Evolutionary conservation across 2,113 vertebrate genomes (phyloP), one percentile per base, ranked within the genome.

Genomic region (Nycticebus coucang): DNA sequence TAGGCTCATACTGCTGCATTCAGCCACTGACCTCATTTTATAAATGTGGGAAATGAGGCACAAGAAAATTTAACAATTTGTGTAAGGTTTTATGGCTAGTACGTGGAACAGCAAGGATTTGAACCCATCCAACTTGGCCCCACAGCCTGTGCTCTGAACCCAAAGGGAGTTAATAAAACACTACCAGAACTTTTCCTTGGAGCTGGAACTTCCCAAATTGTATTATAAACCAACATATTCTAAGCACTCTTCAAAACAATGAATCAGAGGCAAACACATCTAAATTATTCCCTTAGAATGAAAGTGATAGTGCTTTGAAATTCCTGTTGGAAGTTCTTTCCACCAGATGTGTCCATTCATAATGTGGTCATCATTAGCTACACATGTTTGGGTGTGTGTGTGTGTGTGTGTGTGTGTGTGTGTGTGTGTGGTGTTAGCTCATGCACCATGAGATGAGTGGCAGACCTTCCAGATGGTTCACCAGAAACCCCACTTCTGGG

Each of bases 401-500:
- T 35, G 13, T 22, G 59, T 24, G n/a, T 45, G 66, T 30, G 50
- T 57, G 55, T 10, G 35, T 19, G 17, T 12, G 1, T 3, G 19
- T 4, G 37, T 0, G 1, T 7, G 28, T 0, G 3, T 86, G 69
- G 1, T 3, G 45, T 72, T 2, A 2, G 75, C 94, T 95, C 93
- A 91, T 91, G 84, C 0, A 2, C 87, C 86, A 93, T 0, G 3
- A 97, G 98, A 98, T 98, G 98, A 98, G 98, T 91, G 96, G 91
- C 21, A 33, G 97, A 96, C 45, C 6, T 1, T 97, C 97, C 97
- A 98, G 96, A 98, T 97, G 97, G 97, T 97, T 94, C 94, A 94
- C 96, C 97, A 97, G 97, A 98, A 98, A 97, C 94, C 95, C 98
- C 93, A 93, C 94, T 97, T 98, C 93, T 95, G 96, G 95, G 86